Percentiles rank a stretch among this genome's conserved stretches.
Evolutionary conservation across 2,113 vertebrate species (phyloP).

Genomic region (Toxostoma redivivum): DNA sequence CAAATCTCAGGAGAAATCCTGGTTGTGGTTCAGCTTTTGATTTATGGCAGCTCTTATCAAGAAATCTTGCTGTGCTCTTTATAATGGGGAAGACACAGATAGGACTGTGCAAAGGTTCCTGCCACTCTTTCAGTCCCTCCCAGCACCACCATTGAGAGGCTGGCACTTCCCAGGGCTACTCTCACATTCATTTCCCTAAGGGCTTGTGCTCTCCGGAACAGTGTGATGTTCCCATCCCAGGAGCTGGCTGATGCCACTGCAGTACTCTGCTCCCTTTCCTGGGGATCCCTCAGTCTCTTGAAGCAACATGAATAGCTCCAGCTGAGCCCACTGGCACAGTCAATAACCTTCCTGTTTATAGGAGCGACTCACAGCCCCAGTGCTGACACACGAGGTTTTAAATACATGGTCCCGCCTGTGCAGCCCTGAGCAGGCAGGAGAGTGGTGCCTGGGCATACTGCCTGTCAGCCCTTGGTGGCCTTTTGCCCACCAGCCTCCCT

Average conservation of each 20-base stretch:
- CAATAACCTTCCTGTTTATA: background rate
- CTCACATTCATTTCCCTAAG: fast-evolving
- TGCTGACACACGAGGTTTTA: background rate
- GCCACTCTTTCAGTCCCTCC: background rate
- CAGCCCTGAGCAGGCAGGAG: background rate
- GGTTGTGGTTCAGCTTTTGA: background rate
- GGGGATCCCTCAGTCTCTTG: background rate
- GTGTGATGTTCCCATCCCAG: background rate
- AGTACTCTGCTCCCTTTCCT: background rate
- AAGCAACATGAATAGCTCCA: fast-evolving
- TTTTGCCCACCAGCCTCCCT: background rate
- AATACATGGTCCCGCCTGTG: background rate
- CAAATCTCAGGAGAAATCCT: background rate
- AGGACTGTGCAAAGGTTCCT: background rate
- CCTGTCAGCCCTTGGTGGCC: background rate
- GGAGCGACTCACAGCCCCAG: fast-evolving
- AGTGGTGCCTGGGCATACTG: background rate
- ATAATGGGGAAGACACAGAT: background rate
- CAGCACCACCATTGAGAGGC: fast-evolving
- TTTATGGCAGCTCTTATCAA: background rate
- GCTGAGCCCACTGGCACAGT: background rate
- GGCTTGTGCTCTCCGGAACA: background rate
- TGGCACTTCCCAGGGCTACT: background rate
- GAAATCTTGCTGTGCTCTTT: background rate
- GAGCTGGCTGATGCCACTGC: fast-evolving